Evolutionary conservation across 2,113 vertebrate species (phyloP), one percentile per base, ranked within the genome.

Genomic region (Phyllostomus discolor): DNA sequence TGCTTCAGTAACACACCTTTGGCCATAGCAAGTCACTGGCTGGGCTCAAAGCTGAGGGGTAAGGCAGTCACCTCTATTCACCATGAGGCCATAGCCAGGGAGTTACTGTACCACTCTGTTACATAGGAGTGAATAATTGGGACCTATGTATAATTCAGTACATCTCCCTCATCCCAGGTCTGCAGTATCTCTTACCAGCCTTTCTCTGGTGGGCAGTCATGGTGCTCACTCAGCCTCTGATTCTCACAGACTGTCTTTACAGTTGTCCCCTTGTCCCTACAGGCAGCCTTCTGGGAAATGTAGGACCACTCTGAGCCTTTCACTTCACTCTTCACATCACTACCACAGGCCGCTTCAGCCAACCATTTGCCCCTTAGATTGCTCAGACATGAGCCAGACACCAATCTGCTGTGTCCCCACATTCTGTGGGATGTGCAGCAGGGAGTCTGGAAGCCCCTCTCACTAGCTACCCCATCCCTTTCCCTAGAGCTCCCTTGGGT

Each of bases 351-450:
- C 20, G 6, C 31, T 82, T 59, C 38, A 76, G 52, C 28, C n/a
- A 12, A 24, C 0, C 17, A 8, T 91, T 33, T 28, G 2, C 26
- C 16, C 52, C 33, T 64, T 66, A 17, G 52, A 66, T 26, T 41
- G 52, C 50, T 88, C 17, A 72, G 31, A 43, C 10, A 4, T 0
- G 10, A 80, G 38, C 50, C 54, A 70, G 86, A 87, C 0, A 3
- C 46, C 33, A 46, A 17, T 6, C 35, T 73, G 35, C 17, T 7
- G 8, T 59, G 43, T 54, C 15, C 48, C 15, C 33, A 24, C 2
- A 7, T 33, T 50, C 84, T 10, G 3, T 0, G 52, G 26, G 43
- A n/a, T 3, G 2, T 43, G 0, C 4, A 35, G 16, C 43, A n/a
- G 24, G 9, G 5, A 67, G n/a, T 17, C 20, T 6, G 9, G 46